These are phyloP conservation scores for Cephus spinipes DNA, from an alignment of 2,888 invertebrate species.

Conservation along the genomic window DNA sequence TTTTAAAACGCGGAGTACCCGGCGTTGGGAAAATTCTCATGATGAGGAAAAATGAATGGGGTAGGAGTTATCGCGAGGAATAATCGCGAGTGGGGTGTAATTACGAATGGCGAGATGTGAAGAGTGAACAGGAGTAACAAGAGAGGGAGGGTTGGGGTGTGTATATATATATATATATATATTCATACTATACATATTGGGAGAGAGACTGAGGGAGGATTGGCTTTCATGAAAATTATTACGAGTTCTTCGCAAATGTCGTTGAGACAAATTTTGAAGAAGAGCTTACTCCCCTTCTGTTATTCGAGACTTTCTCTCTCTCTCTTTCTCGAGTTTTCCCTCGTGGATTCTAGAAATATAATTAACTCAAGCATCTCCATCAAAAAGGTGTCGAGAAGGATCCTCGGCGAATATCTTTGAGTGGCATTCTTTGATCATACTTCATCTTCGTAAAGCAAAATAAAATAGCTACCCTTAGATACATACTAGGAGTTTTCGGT, in stretches of 20 bases:
- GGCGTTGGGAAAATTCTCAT: neutral
- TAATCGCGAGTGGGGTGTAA: neutral
- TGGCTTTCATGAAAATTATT: neutral
- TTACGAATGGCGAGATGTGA: too few species aligned
- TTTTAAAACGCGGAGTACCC: neutral
- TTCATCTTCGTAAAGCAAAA: neutral
- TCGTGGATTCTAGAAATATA: neutral
- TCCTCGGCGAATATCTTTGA: neutral
- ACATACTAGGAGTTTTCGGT: neutral
- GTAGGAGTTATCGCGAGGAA: neutral
- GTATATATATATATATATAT: too few species aligned
- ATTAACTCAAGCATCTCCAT: neutral
- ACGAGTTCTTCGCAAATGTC: neutral
- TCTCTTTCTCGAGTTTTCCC: slow-evolving; percentile 11
- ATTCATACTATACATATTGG: too few species aligned
- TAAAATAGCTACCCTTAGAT: neutral
- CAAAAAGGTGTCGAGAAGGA: neutral
- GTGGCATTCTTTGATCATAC: neutral
- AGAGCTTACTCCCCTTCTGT: neutral
- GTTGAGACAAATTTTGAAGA: neutral
- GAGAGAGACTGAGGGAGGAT: neutral
- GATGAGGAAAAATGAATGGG: neutral
- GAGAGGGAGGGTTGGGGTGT: neutral
- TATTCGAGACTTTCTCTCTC: slow-evolving; percentile 12
- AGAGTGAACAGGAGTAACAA: too few species aligned